These are phyloP conservation scores for Cranoglanis bouderius DNA, from an alignment of 2,113 vertebrate genomes.

Conservation along the genomic window DNA sequence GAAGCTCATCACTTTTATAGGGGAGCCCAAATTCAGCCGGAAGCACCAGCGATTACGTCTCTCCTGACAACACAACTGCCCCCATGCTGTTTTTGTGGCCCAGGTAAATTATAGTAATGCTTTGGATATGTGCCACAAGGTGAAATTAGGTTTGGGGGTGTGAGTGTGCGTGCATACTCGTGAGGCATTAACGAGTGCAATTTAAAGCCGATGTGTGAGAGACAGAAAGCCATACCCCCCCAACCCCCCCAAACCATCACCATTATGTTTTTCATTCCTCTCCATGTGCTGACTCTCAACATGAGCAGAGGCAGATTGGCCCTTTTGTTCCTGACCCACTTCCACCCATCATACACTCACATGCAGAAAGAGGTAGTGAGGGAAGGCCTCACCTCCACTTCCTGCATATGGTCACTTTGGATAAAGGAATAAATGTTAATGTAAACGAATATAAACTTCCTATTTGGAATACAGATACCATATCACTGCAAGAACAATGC, in stretches of 20 bases:
- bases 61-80: conserved; percentile 56
- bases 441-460: not conserved
- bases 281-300: conserved; percentile 67
- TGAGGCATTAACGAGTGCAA: conserved; percentile 60
- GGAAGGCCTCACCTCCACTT: conserved; percentile 29
- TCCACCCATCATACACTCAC: conserved; percentile 67
- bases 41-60: conserved; percentile 68
- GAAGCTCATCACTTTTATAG: conserved; percentile 65
- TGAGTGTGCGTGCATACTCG: conserved; percentile 28
- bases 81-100: conserved; percentile 55
- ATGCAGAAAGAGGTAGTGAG: conserved; percentile 44
- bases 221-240: conserved; percentile 52
- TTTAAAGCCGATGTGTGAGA: conserved; percentile 65
- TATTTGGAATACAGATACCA: not conserved
- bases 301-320: conserved; percentile 59
- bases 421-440: not conserved
- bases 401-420: not conserved
- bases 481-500: not conserved
- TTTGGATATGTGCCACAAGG: conserved; percentile 34
- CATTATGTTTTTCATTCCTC: conserved; percentile 68
- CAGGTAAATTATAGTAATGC: conserved; percentile 56
- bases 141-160: conserved; percentile 52
- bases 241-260: conserved; percentile 57
- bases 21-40: conserved; percentile 64
- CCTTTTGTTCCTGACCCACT: conserved; percentile 79